A percentile compares a stretch with the other conserved stretches of the same genome.
Evolutionary conservation across 64 coral and sea anemone genomes (phyloP).

Genomic region (Actinia equina): DNA sequence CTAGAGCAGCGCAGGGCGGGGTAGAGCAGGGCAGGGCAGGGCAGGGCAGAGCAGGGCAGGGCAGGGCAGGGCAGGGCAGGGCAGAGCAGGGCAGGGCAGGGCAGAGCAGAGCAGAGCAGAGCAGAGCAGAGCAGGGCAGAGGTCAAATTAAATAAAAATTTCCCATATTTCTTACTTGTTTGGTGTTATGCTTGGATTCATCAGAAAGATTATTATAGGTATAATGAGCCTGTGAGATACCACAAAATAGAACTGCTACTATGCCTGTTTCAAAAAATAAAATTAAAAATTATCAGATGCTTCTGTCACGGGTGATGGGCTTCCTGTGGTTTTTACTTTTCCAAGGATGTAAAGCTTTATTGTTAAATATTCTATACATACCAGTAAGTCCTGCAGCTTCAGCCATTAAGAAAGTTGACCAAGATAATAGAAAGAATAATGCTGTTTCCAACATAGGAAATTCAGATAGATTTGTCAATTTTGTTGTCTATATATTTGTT

Average conservation of each 20-base stretch:
- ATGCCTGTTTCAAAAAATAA: conserved; percentile 52
- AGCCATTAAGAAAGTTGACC: conserved; percentile 98
- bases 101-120: too few relatives aligned
- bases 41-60: too few relatives aligned
- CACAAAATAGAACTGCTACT: conserved; percentile 93
- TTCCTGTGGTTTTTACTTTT: too few relatives aligned
- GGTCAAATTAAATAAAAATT: background rate
- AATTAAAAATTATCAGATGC: too few relatives aligned
- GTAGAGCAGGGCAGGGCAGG: too few relatives aligned
- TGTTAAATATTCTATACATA: background rate
- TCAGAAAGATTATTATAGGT: conserved; percentile 97
- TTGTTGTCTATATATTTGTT: conserved; percentile 66
- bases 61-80: too few relatives aligned
- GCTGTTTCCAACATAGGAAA: conserved; percentile 96
- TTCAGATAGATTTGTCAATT: conserved; percentile 94
- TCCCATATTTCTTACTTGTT: conserved; percentile 63
- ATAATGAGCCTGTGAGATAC: conserved; percentile 98
- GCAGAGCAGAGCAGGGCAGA: too few relatives aligned
- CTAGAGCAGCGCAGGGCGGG: too few relatives aligned
- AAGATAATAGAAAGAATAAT: conserved; percentile 93
- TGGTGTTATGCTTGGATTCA: conserved; percentile 94
- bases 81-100: too few relatives aligned
- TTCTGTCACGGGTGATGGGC: background rate
- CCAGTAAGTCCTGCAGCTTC: conserved; percentile 93
- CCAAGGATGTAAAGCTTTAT: background rate